Percentiles rank a stretch among this genome's conserved stretches.
Evolutionary conservation across 2,888 invertebrate genomes (phyloP).

Genomic region (Drosophila ustulata): DNA sequence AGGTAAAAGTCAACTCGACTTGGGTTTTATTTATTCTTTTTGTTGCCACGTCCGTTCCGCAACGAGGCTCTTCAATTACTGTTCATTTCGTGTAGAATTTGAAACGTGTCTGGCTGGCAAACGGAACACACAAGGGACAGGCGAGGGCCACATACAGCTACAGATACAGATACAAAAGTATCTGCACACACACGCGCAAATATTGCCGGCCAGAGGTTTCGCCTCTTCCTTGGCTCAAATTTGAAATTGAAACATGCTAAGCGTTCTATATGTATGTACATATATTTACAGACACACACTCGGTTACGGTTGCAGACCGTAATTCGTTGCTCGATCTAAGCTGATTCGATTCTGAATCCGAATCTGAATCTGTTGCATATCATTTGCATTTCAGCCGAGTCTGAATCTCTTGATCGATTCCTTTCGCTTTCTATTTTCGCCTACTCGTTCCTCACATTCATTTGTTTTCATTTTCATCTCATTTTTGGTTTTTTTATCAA

Average conservation of each 20-base stretch:
- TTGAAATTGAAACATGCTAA: constrained; percentile 48
- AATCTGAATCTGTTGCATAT: constrained; percentile 1
- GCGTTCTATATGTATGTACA: constrained; percentile 31
- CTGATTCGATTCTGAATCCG: background rate
- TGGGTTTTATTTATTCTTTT: background rate
- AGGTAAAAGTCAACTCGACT: constrained; percentile 3
- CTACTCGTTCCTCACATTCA: background rate
- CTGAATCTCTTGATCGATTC: background rate
- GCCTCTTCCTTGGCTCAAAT: constrained; percentile 39
- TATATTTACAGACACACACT: constrained; percentile 24
- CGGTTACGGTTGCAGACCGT: too few relatives aligned
- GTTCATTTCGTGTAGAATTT: constrained; percentile 62
- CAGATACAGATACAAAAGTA: constrained; percentile 6
- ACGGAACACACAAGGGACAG: constrained; percentile 32
- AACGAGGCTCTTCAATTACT: constrained; percentile 66
- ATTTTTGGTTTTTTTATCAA: background rate
- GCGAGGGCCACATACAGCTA: background rate
- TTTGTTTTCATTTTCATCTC: background rate
- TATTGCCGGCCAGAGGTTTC: constrained; percentile 6
- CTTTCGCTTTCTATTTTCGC: background rate
- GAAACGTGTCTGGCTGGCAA: constrained; percentile 54
- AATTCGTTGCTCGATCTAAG: too few relatives aligned
- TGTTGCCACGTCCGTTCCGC: constrained; percentile 59
- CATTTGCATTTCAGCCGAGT: constrained; percentile 2
- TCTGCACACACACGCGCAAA: background rate